Percentiles rank a stretch among this genome's conserved stretches.
These are phyloP conservation scores for Tinamus major DNA, from an alignment of 2,797 vertebrate species.

Conservation along the genomic window DNA sequence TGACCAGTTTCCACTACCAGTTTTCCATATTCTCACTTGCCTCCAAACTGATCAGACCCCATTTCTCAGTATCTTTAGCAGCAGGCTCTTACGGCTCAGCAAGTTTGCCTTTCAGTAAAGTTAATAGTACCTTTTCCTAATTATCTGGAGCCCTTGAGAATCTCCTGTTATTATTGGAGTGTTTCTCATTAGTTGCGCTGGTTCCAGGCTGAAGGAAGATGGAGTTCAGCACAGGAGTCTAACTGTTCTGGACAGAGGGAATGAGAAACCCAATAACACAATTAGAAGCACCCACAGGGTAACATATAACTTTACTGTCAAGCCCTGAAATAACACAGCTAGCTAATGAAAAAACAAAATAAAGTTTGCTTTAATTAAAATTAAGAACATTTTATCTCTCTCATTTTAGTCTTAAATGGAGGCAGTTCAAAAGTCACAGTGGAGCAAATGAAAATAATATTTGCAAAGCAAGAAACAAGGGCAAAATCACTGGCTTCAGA, in stretches of 20 bases:
- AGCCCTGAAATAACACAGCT: slow-evolving; percentile 78
- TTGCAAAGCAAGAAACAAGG: not conserved
- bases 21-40: slow-evolving; percentile 14
- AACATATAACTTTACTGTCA: slow-evolving; percentile 82
- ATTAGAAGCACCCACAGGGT: slow-evolving; percentile 76
- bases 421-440: slow-evolving; percentile 52
- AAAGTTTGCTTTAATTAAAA: slow-evolving; percentile 85
- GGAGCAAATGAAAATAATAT: slow-evolving; percentile 40
- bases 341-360: slow-evolving; percentile 81
- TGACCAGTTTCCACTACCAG: not conserved
- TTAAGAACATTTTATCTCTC: slow-evolving; percentile 79
- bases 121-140: slow-evolving; percentile 63
- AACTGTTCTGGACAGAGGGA: slow-evolving; percentile 57
- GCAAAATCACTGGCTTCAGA: not conserved
- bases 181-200: slow-evolving; percentile 67
- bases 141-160: slow-evolving; percentile 63
- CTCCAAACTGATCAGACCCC: not conserved
- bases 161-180: slow-evolving; percentile 57
- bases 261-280: slow-evolving; percentile 73
- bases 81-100: slow-evolving; percentile 27
- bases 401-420: slow-evolving; percentile 72
- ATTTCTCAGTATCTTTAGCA: slow-evolving; percentile 46
- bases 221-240: slow-evolving; percentile 60
- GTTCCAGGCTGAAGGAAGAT: slow-evolving; percentile 47
- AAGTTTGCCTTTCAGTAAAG: slow-evolving; percentile 15